These are phyloP conservation scores for Dicycla oo DNA, from an alignment of 2,888 invertebrate species.

Conservation along the genomic window DNA sequence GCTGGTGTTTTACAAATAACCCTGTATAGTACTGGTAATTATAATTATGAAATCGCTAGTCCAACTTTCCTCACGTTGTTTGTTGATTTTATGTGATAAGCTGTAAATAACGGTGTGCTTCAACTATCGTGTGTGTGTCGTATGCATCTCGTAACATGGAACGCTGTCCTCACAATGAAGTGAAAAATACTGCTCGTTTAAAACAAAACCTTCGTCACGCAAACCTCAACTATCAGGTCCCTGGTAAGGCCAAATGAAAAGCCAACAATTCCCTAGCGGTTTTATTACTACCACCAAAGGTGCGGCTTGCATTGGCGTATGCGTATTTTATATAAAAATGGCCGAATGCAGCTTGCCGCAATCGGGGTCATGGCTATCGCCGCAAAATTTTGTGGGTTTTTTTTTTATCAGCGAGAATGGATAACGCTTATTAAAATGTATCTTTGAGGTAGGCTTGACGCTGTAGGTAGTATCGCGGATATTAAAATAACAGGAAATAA, in stretches of 20 bases:
- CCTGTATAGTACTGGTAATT: too few species aligned
- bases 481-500: neutral
- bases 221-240: neutral
- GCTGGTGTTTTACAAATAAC: too few species aligned
- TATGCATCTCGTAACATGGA: too few species aligned
- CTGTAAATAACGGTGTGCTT: too few species aligned
- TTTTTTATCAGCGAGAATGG: slow-evolving; percentile 9
- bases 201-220: neutral
- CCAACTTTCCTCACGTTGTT: too few species aligned
- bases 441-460: neutral
- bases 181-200: neutral
- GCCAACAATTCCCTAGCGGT: slow-evolving; percentile 9
- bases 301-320: slow-evolving; percentile 20
- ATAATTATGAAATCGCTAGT: too few species aligned
- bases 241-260: slow-evolving; percentile 16
- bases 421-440: slow-evolving; percentile 10
- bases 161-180: neutral
- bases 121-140: neutral
- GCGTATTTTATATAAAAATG: slow-evolving; percentile 43
- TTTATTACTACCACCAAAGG: slow-evolving; percentile 24
- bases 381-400: neutral
- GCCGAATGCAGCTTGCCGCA: slow-evolving; percentile 39
- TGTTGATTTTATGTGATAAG: too few species aligned
- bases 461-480: neutral
- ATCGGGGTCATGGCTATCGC: neutral